Base-by-base conservation (phyloP, 2,888 invertebrate genomes). In the Polylopha cassiicola region DNA sequence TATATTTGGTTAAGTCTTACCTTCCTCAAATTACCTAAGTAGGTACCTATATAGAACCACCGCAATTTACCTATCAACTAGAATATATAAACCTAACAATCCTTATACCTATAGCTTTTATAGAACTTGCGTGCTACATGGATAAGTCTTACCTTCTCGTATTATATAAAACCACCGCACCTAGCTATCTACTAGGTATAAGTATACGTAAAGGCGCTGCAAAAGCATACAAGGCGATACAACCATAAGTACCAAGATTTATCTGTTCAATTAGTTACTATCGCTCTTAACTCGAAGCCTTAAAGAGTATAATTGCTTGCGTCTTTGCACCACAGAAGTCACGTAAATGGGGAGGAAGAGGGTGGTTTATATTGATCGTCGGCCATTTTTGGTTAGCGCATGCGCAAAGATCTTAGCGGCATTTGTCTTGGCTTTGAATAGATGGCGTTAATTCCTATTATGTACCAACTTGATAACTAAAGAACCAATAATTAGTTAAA, bases 301-400 rank as follows among this genome's bases (percentile, higher is more conserved):
- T 58, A 72, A 44, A 50, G 58, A 37, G 8, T 46, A 44, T 53
- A 69, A 68, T 73, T 3, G 48, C 39, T 43, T 53, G 47, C 44
- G 27, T 42, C 46, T 47, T 47, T 51, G 46, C 43, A 44, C 51
- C 47, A 46, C 30, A 50, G 49, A 55, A 51, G 55, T 48, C 50
- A 53, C 39, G 44, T 52, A 60, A 59, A 29, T 42, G 68, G 79
- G 74, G 73, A 65, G 68, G 65, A 61, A 58, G 43, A 58, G 77
- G 81, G 80, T 74, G 80, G 79, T 53, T 57, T 58, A 55, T 82
- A 84, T 84, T 75, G 84, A 84, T 84, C 65, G 71, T 62, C 74
- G 57, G 82, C 84, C 84, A 84, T 84, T 58, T 77, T 79, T 69
- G 64, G 51, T 66, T 65, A 56, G 58, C 73, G 69, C 81, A 71